These are phyloP conservation scores for Trachythela sp. DNA, from an alignment of 64 coral and sea anemone species.

Conservation along the genomic window DNA sequence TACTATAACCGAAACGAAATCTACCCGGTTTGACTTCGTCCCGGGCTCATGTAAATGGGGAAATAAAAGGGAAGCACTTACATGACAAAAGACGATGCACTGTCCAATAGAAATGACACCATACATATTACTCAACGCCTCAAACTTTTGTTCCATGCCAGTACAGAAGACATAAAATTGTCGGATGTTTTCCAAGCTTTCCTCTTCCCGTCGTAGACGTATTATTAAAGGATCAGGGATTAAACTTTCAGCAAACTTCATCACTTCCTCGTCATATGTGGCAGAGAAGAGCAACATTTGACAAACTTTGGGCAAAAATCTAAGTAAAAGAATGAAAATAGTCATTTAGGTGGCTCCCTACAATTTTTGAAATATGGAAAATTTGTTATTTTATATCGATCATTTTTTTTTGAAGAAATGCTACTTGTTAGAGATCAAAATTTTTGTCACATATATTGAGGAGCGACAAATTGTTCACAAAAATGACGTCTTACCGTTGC, in stretches of 20 bases:
- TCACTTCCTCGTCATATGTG: conserved; percentile 86
- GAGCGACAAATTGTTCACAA: too few species aligned
- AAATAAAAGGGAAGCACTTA: conserved; percentile 50
- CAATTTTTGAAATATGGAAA: too few species aligned
- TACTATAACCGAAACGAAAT: too few species aligned
- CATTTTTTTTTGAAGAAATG: too few species aligned
- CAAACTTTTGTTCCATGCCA: conserved; percentile 64
- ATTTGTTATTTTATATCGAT: too few species aligned
- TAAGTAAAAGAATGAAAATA: background rate
- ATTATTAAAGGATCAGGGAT: conserved; percentile 74
- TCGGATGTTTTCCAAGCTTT: conserved; percentile 85
- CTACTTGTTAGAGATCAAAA: too few species aligned
- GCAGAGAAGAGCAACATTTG: conserved; percentile 87
- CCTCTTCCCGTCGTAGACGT: conserved; percentile 74
- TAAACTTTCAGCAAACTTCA: conserved; percentile 79
- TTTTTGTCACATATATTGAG: too few species aligned
- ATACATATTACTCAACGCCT: conserved; percentile 90
- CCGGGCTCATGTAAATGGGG: too few species aligned
- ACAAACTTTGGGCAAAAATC: conserved; percentile 58
- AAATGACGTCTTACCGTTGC: too few species aligned
- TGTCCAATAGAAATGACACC: conserved; percentile 90
- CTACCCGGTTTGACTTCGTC: too few species aligned
- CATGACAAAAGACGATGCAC: conserved; percentile 94
- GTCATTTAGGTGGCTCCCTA: too few species aligned
- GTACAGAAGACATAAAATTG: conserved; percentile 81